Evolutionary conservation across 2,113 vertebrate species (phyloP), one percentile per base, ranked within the genome.

Genomic region (Poeciliopsis turrubarensis): DNA sequence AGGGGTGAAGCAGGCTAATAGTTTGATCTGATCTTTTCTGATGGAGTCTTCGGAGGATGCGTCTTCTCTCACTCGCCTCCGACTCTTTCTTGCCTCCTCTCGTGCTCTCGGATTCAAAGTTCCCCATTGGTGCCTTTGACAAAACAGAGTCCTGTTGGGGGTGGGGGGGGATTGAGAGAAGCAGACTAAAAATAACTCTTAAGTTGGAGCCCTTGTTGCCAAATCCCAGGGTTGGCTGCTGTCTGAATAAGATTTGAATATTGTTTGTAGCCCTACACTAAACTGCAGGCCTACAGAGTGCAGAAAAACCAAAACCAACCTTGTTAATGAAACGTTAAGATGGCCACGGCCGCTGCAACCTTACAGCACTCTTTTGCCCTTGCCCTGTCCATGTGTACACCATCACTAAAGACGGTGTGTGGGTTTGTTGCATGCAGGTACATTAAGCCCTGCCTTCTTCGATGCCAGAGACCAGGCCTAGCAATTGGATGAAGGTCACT

Each of bases 401-500:
- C 80, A 32, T 85, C 79, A 81, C 70, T 78, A 79, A 79, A 87
- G 83, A 57, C 62, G 13, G 44, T 72, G 78, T 85, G 66, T 73
- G 72, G 73, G 75, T 60, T 32, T 77, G 65, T 73, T 66, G 83
- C 86, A 78, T 85, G 81, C 85, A 90, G 89, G 91, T 93, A 87
- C 83, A 73, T 86, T 84, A 81, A 89, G 89, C 89, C 88, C 86
- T 72, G 84, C 85, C 79, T 80, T 78, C 87, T 86, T 86, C 82
- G 73, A 89, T 85, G 86, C 82, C 80, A 79, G 83, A 80, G 87
- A 85, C 80, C 57, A 73, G 91, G 92, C 91, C 89, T 91, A 85
- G 88, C 86, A 2, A 32, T 72, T 72, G 83, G 87, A 93, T 94
- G 93, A 94, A 95, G 95, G 94, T 95, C 94, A 94, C 83, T 83